phyloP scores from a whole-genome alignment of 2,797 vertebrate genomes.

The Sebastes hopkinsi region DNA sequence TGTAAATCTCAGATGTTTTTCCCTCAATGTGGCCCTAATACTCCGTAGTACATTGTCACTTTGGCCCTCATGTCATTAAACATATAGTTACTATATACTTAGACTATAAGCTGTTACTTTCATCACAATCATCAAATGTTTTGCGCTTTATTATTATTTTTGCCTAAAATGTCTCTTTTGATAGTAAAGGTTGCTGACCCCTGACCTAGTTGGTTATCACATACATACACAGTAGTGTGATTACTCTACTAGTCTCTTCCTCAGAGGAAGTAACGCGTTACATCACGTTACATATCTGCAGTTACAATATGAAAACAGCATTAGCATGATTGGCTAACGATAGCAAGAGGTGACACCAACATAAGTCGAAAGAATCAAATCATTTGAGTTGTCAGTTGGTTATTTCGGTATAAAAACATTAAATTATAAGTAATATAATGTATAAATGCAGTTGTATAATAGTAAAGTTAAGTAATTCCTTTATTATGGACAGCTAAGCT shows the following conservation, averaged over 20 bases:
- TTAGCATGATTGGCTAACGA: conserved; percentile 51
- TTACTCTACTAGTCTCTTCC: neutral
- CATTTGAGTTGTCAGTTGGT: neutral
- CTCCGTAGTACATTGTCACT: accelerated
- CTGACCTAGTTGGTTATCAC: neutral
- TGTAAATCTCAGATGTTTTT: too few relatives aligned
- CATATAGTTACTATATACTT: too few relatives aligned
- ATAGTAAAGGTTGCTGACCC: too few relatives aligned
- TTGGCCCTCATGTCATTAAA: accelerated
- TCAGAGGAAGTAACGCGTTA: accelerated
- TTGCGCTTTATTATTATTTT: too few relatives aligned
- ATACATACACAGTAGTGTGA: neutral
- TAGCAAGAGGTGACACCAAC: conserved; percentile 18
- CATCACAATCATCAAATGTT: too few relatives aligned
- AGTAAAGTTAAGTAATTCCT: neutral
- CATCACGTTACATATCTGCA: neutral
- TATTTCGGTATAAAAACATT: accelerated
- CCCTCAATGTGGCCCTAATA: too few relatives aligned
- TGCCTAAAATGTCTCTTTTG: too few relatives aligned
- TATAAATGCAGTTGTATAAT: accelerated
- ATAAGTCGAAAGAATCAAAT: neutral
- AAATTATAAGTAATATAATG: accelerated
- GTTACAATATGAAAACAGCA: neutral
- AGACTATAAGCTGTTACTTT: too few relatives aligned
- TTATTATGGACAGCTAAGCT: neutral